phyloP scores from a whole-genome alignment of 2,888 invertebrate species.

The Empis stercorea region DNA sequence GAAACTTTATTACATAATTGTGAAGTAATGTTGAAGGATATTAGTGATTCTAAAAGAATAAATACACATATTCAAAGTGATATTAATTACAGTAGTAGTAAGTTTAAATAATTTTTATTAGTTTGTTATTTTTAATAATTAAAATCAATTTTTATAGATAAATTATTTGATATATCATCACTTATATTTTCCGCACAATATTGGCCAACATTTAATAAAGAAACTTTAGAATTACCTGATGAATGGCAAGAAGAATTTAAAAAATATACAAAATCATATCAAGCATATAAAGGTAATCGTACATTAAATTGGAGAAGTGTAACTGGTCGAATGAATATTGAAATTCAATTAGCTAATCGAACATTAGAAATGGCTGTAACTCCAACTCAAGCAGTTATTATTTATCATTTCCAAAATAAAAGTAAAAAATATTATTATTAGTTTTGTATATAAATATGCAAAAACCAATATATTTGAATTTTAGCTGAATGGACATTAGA shows the following conservation, averaged over 20 bases:
- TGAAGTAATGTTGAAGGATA: slow-evolving; percentile 97
- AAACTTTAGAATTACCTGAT: slow-evolving; percentile 74
- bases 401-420: slow-evolving; percentile 84
- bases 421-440: slow-evolving; percentile 35
- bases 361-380: slow-evolving; percentile 72
- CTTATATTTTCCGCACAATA: slow-evolving; percentile 96
- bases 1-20: slow-evolving; percentile 93
- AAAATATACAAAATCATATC: slow-evolving; percentile 79
- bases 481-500: slow-evolving; percentile 73
- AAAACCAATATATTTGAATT: background rate
- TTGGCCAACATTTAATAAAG: slow-evolving; percentile 96
- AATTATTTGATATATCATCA: slow-evolving; percentile 57
- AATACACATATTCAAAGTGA: slow-evolving; percentile 75
- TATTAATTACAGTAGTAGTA: slow-evolving; percentile 33
- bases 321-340: slow-evolving; percentile 79
- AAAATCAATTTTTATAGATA: slow-evolving; percentile 15
- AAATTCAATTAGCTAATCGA: slow-evolving; percentile 74
- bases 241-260: slow-evolving; percentile 69
- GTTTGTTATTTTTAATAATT: background rate
- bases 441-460: background rate
- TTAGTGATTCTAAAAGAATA: slow-evolving; percentile 88
- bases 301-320: slow-evolving; percentile 91
- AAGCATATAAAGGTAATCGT: slow-evolving; percentile 80
- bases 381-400: slow-evolving; percentile 86
- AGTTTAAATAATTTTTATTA: slow-evolving; percentile 5